Evolutionary conservation across 2,113 vertebrate species (phyloP).

Genomic region (Drymodes brunneopygia): DNA sequence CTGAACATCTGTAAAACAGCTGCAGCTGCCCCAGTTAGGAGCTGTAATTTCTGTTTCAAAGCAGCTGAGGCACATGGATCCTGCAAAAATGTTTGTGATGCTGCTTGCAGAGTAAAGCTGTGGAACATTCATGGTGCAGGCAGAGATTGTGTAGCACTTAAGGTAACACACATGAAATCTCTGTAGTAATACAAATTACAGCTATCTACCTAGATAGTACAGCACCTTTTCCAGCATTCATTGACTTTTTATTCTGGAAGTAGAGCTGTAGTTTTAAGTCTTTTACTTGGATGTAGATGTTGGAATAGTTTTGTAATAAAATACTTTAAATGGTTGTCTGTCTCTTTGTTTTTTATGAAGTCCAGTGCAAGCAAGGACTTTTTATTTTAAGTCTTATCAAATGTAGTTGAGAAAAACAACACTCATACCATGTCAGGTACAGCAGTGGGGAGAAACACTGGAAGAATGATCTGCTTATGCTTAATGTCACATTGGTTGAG

Average conservation of each 20-base stretch:
- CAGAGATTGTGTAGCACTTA: neutral
- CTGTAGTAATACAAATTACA: neutral
- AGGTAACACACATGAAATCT: neutral
- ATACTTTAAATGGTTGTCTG: neutral
- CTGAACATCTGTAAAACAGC: neutral
- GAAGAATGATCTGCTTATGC: neutral
- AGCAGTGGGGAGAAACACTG: neutral
- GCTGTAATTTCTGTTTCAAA: neutral
- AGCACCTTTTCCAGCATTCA: neutral
- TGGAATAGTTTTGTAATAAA: constrained; percentile 56
- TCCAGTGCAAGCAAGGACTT: neutral
- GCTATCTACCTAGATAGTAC: neutral
- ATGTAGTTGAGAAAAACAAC: neutral
- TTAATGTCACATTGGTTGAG: neutral
- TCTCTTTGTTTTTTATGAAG: neutral
- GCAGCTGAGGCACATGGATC: neutral
- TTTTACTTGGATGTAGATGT: neutral
- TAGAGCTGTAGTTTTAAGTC: neutral
- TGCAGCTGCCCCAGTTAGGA: neutral
- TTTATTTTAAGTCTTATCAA: neutral
- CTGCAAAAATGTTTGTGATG: neutral
- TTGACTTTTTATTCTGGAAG: neutral
- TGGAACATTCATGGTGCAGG: neutral
- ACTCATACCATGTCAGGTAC: neutral
- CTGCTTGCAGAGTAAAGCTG: neutral